Evolutionary conservation across 1,140 invertebrate species (phyloP).

Genomic region (Pogonomyrmex californicus): DNA sequence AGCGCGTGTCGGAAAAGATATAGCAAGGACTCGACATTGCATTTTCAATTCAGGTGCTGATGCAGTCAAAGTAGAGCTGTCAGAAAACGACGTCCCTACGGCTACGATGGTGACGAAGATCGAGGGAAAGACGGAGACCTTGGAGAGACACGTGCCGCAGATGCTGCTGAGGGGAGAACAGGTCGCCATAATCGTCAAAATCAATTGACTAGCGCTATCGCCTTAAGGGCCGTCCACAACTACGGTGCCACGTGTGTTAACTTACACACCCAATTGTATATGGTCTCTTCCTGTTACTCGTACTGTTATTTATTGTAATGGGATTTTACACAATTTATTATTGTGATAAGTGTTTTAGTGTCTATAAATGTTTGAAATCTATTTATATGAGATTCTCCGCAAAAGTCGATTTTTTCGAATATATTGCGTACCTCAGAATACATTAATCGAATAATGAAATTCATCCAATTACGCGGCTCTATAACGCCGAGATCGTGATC

Average conservation of each 20-base stretch:
- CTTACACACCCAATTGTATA: not conserved
- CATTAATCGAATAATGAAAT: slow-evolving; percentile 7
- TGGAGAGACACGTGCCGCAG: slow-evolving; percentile 92
- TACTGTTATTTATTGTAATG: slow-evolving; percentile 9
- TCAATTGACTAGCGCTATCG: slow-evolving; percentile 69
- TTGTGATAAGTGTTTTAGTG: not conserved
- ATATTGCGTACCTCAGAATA: not conserved
- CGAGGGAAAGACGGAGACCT: slow-evolving; percentile 89
- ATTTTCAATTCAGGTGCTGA: slow-evolving; percentile 45
- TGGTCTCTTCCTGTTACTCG: not conserved
- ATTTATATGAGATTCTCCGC: too few species aligned
- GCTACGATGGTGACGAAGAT: slow-evolving; percentile 86
- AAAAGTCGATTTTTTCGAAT: not conserved
- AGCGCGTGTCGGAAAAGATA: not conserved
- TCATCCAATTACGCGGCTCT: not conserved
- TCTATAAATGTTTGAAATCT: not conserved
- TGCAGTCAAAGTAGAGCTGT: slow-evolving; percentile 37
- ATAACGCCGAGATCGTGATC: not conserved
- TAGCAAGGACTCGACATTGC: slow-evolving; percentile 8
- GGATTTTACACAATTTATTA: not conserved
- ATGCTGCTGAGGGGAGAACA: slow-evolving; percentile 95
- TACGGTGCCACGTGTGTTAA: not conserved
- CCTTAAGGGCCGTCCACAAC: not conserved
- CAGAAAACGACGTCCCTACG: slow-evolving; percentile 83
- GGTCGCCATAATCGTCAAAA: slow-evolving; percentile 89